phyloP scores from a whole-genome alignment of 2,797 vertebrate species.

The Myotis daubentonii region DNA sequence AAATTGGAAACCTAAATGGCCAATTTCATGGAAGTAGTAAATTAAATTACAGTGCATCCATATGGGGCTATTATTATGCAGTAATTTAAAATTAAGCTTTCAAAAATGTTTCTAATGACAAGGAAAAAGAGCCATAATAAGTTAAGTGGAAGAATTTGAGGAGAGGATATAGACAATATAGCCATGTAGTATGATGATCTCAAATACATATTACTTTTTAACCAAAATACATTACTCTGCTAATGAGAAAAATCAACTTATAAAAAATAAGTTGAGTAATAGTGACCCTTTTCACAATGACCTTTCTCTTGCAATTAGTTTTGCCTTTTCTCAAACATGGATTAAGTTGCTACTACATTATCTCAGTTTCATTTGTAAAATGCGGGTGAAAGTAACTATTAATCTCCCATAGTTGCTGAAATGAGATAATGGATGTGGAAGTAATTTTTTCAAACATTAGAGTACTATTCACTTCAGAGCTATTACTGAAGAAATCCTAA shows the following conservation, averaged over 20 bases:
- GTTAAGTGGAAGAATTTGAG: conserved; percentile 20
- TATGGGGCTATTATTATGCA: background rate
- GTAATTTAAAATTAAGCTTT: conserved; percentile 56
- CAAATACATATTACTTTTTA: conserved; percentile 46
- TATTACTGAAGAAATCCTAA: background rate
- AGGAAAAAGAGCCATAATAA: background rate
- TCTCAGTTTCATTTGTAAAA: conserved; percentile 51
- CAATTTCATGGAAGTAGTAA: conserved; percentile 42
- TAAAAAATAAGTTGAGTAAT: conserved; percentile 46
- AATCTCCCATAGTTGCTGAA: background rate
- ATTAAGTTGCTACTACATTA: conserved; percentile 30
- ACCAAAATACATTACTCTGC: conserved; percentile 45
- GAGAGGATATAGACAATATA: conserved; percentile 41
- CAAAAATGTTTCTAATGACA: conserved; percentile 29
- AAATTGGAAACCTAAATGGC: background rate
- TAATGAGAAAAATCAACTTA: conserved; percentile 39
- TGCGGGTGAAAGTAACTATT: conserved; percentile 14
- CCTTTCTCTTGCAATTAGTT: conserved; percentile 49
- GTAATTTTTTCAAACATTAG: conserved; percentile 36
- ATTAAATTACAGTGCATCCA: conserved; percentile 33
- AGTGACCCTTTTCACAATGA: background rate
- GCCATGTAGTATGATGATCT: conserved; percentile 13
- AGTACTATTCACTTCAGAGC: background rate
- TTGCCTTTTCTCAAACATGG: conserved; percentile 30
- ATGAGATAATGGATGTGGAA: conserved; percentile 36